Conservation (phyloP, 2,888 invertebrate species). For the Bimastos eiseni region DNA sequence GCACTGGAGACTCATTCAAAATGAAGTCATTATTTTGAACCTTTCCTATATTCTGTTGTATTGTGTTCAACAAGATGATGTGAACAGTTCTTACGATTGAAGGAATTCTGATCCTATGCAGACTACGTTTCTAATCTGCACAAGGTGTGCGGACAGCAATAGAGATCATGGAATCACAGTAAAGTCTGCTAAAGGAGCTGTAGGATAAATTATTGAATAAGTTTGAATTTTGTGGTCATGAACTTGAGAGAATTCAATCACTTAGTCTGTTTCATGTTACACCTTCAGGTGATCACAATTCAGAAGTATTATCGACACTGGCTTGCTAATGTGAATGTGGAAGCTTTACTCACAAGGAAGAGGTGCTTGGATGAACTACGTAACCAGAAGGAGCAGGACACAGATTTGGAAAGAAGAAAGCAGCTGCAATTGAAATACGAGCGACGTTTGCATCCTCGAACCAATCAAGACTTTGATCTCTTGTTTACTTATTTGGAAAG, state of each 20-base stretch:
- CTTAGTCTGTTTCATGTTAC: neutral
- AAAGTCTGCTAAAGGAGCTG: too few species aligned
- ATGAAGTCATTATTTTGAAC: too few species aligned
- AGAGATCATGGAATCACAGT: too few species aligned
- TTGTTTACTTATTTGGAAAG: slow-evolving; percentile 17
- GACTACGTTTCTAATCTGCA: too few species aligned
- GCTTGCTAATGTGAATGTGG: slow-evolving; percentile 59
- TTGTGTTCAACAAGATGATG: too few species aligned
- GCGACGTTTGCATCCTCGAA: slow-evolving; percentile 61
- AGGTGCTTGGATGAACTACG: slow-evolving; percentile 51
- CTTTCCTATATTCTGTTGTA: too few species aligned
- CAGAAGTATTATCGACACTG: slow-evolving; percentile 62
- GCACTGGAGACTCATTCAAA: too few species aligned
- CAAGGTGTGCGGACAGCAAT: too few species aligned
- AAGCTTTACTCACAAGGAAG: slow-evolving; percentile 56
- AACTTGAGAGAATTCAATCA: neutral
- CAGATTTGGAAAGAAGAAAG: slow-evolving; percentile 59
- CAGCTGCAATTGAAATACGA: slow-evolving; percentile 59
- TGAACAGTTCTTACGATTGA: too few species aligned
- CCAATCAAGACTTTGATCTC: slow-evolving; percentile 35
- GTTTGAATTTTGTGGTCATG: neutral
- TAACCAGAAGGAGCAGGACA: slow-evolving; percentile 59
- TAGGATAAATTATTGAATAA: neutral
- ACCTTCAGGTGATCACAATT: slow-evolving; percentile 56
- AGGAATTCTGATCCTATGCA: too few species aligned